These are phyloP conservation scores for Drosophila pruinosa DNA, from an alignment of 1,140 invertebrate genomes.

Conservation along the genomic window DNA sequence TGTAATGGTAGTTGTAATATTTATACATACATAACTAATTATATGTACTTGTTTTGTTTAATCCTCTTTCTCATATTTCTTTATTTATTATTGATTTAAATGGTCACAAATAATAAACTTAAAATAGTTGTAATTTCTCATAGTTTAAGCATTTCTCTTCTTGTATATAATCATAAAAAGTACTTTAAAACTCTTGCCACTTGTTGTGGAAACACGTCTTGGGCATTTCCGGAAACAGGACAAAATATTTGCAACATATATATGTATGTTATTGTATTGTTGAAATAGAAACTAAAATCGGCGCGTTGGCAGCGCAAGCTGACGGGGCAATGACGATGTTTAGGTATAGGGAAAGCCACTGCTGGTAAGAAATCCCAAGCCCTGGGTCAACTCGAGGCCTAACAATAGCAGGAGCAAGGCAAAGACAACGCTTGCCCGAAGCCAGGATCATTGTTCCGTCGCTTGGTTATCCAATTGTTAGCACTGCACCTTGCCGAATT, in stretches of 20 bases:
- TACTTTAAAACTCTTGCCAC: constrained; percentile 31
- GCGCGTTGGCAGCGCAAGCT: constrained; percentile 1
- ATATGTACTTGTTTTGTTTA: constrained; percentile 30
- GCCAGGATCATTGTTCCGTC: constrained; percentile 67
- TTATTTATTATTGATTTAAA: constrained; percentile 31
- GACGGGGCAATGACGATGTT: constrained; percentile 25
- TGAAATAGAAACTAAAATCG: constrained; percentile 15
- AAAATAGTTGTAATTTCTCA: constrained; percentile 24
- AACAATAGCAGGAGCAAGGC: constrained; percentile 59
- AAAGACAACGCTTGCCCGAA: constrained; percentile 61
- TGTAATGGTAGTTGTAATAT: constrained; percentile 55
- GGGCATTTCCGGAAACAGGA: neutral
- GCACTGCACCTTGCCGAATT: constrained; percentile 81
- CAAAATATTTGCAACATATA: constrained; percentile 16
- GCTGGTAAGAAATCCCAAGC: constrained; percentile 30
- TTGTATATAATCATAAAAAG: constrained; percentile 45
- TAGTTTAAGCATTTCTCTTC: constrained; percentile 58
- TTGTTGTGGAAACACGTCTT: constrained; percentile 11
- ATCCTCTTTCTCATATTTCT: constrained; percentile 30
- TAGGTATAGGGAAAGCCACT: constrained; percentile 20
- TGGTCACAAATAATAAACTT: constrained; percentile 39
- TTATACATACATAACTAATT: constrained; percentile 48
- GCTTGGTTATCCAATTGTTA: constrained; percentile 69
- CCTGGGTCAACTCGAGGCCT: constrained; percentile 57
- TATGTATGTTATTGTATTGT: neutral